Percentiles rank a stretch among this genome's conserved stretches.
phyloP scores from a whole-genome alignment of 2,888 invertebrate species.

The Lepidonotus clava region DNA sequence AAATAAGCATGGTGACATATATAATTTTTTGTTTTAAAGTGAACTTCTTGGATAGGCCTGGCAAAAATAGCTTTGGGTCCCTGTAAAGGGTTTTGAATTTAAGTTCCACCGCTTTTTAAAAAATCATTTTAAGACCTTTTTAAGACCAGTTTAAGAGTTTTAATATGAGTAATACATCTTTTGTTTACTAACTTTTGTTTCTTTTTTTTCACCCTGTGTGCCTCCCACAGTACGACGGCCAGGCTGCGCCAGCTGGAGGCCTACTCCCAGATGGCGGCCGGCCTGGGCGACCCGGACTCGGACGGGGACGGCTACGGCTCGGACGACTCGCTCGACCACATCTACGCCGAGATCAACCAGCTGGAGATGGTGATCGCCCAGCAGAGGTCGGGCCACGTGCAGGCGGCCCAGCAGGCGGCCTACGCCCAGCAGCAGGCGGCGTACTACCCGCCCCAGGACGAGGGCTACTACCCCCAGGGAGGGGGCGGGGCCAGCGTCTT shows the following conservation, averaged over 20 bases:
- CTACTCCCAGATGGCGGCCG: background rate
- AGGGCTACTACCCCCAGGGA: background rate
- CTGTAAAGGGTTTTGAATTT: too few relatives aligned
- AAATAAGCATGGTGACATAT: too few relatives aligned
- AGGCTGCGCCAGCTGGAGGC: background rate
- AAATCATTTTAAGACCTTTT: too few relatives aligned
- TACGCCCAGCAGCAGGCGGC: background rate
- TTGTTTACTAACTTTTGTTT: background rate
- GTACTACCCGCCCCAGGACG: background rate
- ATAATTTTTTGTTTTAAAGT: too few relatives aligned
- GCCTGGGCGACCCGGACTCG: background rate
- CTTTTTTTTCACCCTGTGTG: background rate
- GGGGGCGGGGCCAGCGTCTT: background rate
- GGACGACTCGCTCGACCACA: background rate
- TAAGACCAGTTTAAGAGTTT: background rate
- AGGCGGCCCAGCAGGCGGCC: background rate
- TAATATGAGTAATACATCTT: background rate
- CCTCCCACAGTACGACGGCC: background rate
- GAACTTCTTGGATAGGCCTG: too few relatives aligned
- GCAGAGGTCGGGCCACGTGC: background rate
- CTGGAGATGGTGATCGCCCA: background rate
- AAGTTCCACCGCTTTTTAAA: too few relatives aligned
- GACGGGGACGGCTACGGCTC: background rate
- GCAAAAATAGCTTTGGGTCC: too few relatives aligned
- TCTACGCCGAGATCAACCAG: background rate